Base-by-base conservation (phyloP, 2,888 invertebrate species). In the Cheilosia vernalis region DNA sequence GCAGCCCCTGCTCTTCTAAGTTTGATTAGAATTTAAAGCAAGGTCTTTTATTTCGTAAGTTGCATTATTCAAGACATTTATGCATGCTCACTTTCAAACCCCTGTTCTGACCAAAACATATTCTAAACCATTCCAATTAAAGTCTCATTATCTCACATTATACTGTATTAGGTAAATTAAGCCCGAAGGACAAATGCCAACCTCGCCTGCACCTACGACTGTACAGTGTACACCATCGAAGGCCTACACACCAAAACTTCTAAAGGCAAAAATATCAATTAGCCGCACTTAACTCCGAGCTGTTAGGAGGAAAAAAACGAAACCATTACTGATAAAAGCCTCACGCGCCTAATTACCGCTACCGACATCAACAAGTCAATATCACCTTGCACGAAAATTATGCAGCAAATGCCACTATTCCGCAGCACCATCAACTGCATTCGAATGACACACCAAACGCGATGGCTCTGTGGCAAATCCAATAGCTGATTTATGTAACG, bases 261-360 rank as follows among this genome's bases (percentile, higher is more conserved):
- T 4, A 33, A 76, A 67, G 66, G 66, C 51, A 76, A 21, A 51
- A 15, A 60, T 66, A 58, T 49, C 58, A 63, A 76, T 76, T 58
- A 77, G 51, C 33, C 27, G n/a, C n/a, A 44, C 30, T n/a, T 58
- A 33, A 24, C 47, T 53, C 53, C 53, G 13, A 70, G 40, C 27
- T 37, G 51, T 19, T 61, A 19, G 9, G 24, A 37, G 37, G 37
- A 37, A 37, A 37, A 49, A 19, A 60, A 44, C 61, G 27, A 24
- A 27, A 2, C 33, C 37, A 58, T 60, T 61, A 69, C 47, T 55
- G 61, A 47, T 63, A 70, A 69, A 63, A 33, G 49, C 27, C 40
- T 40, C 9, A 55, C 21, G 53, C 13, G 21, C 27, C 15, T 61
- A 78, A 70, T 78, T 63, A 21, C 27, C n/a, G 17, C 55, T 33